These are phyloP conservation scores for Pyrochroa serraticornis DNA, from an alignment of 2,888 invertebrate genomes.

Conservation along the genomic window DNA sequence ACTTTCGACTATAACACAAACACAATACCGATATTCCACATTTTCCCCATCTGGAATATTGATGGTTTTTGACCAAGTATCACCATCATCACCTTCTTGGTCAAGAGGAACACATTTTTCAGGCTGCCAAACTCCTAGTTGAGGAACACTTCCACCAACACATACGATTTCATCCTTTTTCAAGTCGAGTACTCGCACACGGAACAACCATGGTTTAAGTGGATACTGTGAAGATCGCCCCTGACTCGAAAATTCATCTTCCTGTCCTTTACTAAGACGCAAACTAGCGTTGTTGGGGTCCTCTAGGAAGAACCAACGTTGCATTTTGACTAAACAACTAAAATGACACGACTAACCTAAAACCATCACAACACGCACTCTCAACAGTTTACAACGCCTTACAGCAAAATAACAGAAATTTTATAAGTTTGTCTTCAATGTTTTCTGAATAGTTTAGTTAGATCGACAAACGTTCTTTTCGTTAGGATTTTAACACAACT, in stretches of 20 bases:
- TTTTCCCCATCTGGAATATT: constrained; percentile 71
- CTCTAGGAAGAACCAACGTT: constrained; percentile 70
- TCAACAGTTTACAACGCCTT: neutral
- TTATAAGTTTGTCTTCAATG: neutral
- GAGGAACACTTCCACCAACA: constrained; percentile 70
- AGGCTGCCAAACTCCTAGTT: constrained; percentile 76
- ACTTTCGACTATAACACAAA: constrained; percentile 71
- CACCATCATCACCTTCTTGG: constrained; percentile 58
- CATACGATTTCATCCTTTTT: constrained; percentile 70
- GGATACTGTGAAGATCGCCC: constrained; percentile 30
- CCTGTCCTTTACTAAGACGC: constrained; percentile 46
- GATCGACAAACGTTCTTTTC: neutral
- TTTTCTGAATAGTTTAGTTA: neutral
- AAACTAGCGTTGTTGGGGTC: constrained; percentile 59
- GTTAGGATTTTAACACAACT: too few relatives aligned
- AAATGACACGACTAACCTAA: constrained; percentile 1
- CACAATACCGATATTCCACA: constrained; percentile 77
- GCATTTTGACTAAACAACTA: constrained; percentile 57
- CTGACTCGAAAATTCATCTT: neutral
- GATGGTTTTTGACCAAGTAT: constrained; percentile 69
- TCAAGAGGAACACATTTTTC: constrained; percentile 64
- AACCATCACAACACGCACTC: neutral
- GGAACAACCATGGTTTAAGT: constrained; percentile 60
- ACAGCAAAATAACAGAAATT: neutral
- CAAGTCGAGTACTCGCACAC: constrained; percentile 62